Evolutionary conservation across 2,113 vertebrate genomes (phyloP).

Genomic region (Plecotus auritus): DNA sequence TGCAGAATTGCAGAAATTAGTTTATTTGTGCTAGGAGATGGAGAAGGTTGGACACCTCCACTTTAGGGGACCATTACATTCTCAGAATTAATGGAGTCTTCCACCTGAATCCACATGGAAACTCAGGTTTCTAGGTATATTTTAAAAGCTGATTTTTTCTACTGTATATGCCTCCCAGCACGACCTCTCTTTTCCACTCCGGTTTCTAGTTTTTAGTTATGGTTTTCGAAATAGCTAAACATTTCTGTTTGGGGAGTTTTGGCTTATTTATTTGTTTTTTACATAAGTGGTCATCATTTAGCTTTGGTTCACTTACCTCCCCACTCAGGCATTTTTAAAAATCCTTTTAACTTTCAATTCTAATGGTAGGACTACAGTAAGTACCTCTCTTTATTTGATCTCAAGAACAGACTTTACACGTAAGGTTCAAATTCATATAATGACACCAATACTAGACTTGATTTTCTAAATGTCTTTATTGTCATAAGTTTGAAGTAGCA

Average conservation of each 20-base stretch:
- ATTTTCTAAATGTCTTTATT: not conserved
- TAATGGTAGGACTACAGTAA: not conserved
- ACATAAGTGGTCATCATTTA: not conserved
- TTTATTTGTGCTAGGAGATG: not conserved
- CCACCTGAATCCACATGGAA: not conserved
- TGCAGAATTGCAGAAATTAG: not conserved
- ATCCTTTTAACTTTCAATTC: not conserved
- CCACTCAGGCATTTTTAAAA: not conserved
- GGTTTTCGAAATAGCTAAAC: not conserved
- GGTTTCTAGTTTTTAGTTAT: not conserved
- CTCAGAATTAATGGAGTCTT: not conserved
- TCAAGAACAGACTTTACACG: not conserved
- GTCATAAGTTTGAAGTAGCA: not conserved
- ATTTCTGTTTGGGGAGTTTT: not conserved
- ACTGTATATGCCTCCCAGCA: not conserved
- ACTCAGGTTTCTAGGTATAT: not conserved
- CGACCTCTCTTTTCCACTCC: not conserved
- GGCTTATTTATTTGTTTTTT: not conserved
- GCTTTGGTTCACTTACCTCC: not conserved
- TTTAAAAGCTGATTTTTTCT: not conserved
- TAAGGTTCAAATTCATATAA: not conserved
- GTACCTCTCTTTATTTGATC: not conserved
- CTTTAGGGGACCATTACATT: not conserved
- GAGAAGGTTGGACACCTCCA: not conserved
- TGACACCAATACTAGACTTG: not conserved